Conservation (phyloP, 1,140 invertebrate genomes). For the Hyles vespertilio region DNA sequence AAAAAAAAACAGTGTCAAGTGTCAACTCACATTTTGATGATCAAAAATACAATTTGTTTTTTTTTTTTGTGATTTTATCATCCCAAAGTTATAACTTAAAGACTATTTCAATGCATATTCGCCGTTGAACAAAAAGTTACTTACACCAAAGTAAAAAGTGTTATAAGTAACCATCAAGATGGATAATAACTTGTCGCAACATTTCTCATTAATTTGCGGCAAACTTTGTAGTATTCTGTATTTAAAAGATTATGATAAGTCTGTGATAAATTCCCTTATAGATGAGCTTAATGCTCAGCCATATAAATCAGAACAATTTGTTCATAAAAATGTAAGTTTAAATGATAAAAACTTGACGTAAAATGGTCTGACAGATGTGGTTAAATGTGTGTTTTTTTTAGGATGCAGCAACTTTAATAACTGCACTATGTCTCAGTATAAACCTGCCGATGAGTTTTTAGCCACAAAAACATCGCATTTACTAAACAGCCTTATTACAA, state of each 20-base stretch:
- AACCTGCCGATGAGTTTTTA: constrained; percentile 55
- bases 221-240: constrained; percentile 53
- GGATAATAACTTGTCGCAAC: constrained; percentile 30
- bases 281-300: constrained; percentile 59
- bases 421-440: constrained; percentile 48
- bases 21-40: no score
- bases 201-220: constrained; percentile 43
- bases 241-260: constrained; percentile 44
- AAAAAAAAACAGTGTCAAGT: no score
- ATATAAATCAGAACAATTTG: constrained; percentile 51
- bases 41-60: no score
- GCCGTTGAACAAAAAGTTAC: no score
- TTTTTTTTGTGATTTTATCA: no score
- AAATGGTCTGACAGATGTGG: no score
- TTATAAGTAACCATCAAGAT: constrained; percentile 17
- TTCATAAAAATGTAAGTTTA: constrained; percentile 49
- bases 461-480: constrained; percentile 60
- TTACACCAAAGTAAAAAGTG: no score
- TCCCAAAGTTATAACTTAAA: no score
- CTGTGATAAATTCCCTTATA: constrained; percentile 46
- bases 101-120: no score
- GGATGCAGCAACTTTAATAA: constrained; percentile 49
- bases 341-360: no score
- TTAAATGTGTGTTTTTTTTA: constrained; percentile 28
- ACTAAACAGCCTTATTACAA: constrained; percentile 47